Evolutionary conservation across 2,113 vertebrate species (phyloP), one percentile per base, ranked within the genome.

Genomic region (Callipepla squamata): DNA sequence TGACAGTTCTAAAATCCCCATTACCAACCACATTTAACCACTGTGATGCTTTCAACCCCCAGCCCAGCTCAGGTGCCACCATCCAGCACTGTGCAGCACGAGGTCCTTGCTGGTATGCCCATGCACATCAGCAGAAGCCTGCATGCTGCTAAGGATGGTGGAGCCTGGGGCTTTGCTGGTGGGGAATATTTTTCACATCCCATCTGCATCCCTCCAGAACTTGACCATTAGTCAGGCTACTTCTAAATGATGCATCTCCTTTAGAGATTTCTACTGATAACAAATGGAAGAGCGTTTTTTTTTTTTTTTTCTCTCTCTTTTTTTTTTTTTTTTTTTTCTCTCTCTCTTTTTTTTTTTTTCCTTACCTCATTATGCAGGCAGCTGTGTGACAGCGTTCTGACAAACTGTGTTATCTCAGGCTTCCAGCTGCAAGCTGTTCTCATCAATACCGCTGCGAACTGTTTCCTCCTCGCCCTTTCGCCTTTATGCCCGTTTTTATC

Each of bases 341-440:
- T 78, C n/a, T n/a, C n/a, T n/a, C n/a, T n/a, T n/a, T n/a, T n/a
- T 45, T 55, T 94, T 28, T 50, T 80, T 44, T 55, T 25, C 87
- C 93, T 95, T 97, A 91, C 96, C 97, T 98, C 97, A 97, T 98
- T 98, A 98, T 97, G 95, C 97, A 98, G 97, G 93, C 98, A 98
- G 97, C 97, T 97, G 94, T 96, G 95, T 97, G 97, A 98, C 96
- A 97, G 96, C 88, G 78, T 15, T 96, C 97, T 98, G 97, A 96
- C 98, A 98, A 97, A 97, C 97, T 97, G 97, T 96, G 95, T 97
- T 98, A 98, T 98, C 98, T 97, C 85, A 93, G 96, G 93, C 97
- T 97, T 97, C 97, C 97, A 98, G 97, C 98, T 97, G 97, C 96
- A 97, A 95, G 93, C 78, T 86, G 94, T 92, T 95, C 94, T 98